Evolutionary conservation across 2,888 invertebrate species (phyloP), one percentile per base, ranked within the genome.

Genomic region (Trichopoda pennipes): DNA sequence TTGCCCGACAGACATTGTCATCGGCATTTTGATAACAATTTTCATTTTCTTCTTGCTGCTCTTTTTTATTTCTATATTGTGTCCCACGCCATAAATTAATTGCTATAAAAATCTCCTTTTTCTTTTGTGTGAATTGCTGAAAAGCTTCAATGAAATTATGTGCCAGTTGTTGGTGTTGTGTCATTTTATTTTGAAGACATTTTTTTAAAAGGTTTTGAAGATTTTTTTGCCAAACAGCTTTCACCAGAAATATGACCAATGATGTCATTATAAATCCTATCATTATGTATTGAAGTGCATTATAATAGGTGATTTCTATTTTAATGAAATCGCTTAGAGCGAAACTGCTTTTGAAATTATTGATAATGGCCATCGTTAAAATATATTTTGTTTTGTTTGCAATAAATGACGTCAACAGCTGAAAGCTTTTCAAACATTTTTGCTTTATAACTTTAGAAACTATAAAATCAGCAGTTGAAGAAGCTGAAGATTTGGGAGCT

Each of bases 161-260:
- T 55, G 47, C 17, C 47, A 47, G n/a, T 73, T 55, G 21, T 44
- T 66, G 35, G 23, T 66, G n/a, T 35, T 32, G 60, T 47, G 73
- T 61, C 55, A 53, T 3, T 69, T 49, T 47, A 12, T 38, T 60
- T 73, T 16, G 28, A 1, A 28, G 1, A 53, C 9, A 28, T 58
- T 42, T 64, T 44, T 16, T 58, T 19, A 32, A 12, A 38, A 44
- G 7, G 49, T 78, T 64, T 58, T 44, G 56, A 14, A 38, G 17
- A 1, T 47, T 17, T 55, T 47, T 17, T 23, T 49, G 35, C 17
- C 49, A 49, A 35, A 69, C 2, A 12, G 12, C 3, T 12, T 12
- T 38, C 12, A 38, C 38, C 49, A 74, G 49, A 19, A 78, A 42
- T 61, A 86, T 86, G 80, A 84, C 84, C 85, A 87, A 86, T 86